A percentile compares a stretch with the other conserved stretches of the same genome.
Conservation (phyloP, 2,888 invertebrate genomes). For the Notodonta ziczac region DNA sequence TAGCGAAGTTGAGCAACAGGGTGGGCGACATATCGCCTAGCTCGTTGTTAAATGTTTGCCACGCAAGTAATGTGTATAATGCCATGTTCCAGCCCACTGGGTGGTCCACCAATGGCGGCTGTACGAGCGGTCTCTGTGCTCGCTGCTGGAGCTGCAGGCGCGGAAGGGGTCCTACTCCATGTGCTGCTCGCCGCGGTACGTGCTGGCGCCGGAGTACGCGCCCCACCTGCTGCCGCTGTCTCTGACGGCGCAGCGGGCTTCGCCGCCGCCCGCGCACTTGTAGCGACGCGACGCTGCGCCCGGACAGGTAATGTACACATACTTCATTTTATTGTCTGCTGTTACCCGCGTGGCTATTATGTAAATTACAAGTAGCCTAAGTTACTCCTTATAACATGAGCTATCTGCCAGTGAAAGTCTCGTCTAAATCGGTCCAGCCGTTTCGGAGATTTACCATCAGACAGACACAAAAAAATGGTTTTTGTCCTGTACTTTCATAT, state of each 20-base stretch:
- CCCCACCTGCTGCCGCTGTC: constrained; percentile 69
- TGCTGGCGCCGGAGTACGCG: constrained; percentile 73
- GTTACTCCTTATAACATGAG: too few species aligned
- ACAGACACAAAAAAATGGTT: too few species aligned
- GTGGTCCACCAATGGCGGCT: constrained; percentile 77
- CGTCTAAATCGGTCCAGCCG: too few species aligned
- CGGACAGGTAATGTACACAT: constrained; percentile 49
- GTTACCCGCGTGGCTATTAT: too few species aligned
- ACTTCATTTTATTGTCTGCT: neutral
- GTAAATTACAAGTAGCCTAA: too few species aligned
- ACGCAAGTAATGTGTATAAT: neutral
- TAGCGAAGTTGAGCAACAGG: too few species aligned
- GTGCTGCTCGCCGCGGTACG: constrained; percentile 75
- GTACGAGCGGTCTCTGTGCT: constrained; percentile 77
- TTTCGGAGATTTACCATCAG: too few species aligned
- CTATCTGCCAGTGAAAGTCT: too few species aligned
- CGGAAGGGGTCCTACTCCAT: constrained; percentile 67
- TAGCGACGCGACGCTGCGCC: constrained; percentile 75
- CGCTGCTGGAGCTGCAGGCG: constrained; percentile 73
- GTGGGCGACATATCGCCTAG: too few species aligned
- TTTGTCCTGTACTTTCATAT: too few species aligned
- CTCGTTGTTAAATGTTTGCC: too few species aligned
- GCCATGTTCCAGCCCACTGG: constrained; percentile 64
- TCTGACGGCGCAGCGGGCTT: constrained; percentile 66
- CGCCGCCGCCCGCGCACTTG: constrained; percentile 81